Evolutionary conservation across 2,797 vertebrate species (phyloP), one percentile per base, ranked within the genome.

Genomic region (Mus minutoides): DNA sequence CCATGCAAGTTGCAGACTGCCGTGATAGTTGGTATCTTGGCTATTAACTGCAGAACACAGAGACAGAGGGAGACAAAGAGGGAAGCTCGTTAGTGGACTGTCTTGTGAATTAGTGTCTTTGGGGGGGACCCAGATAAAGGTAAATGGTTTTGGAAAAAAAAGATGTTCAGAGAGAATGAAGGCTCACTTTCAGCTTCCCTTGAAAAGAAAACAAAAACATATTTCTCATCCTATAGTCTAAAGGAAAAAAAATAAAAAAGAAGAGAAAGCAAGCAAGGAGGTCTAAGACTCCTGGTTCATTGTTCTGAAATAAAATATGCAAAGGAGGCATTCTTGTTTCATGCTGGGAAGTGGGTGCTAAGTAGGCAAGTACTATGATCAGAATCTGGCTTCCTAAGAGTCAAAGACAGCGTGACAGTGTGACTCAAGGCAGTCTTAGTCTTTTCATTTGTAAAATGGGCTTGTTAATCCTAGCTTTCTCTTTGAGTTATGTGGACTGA

Each of bases 1-100:
- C 99, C 99, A 52, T 99, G 99, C 98, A 99, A 99, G 96, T 99
- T 99, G 98, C 99, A 99, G 98, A 99, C 99, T 97, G 99, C 99
- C 3, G 99, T 99, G 98, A 99, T 98, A 11, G 99, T 99, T 95
- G 99, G 99, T 98, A 99, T 99, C 98, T 99, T 99, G 98, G 99
- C 99, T 98, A 99, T 99, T 98, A 99, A 99, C 99, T 99, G 99
- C 43, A 94, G 98, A 98, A 95, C 93, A 90, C 94, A 98, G 96
- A 97, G 10, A 96, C 92, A 95, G 93, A 86, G 93, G 94, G 90
- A 46, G 31, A 97, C 94, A 67, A 93, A 92, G 67, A 54, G 37
- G 88, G 84, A 88, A 73, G 92, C 94, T 97, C 86, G 49, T 97
- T 97, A 98, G 96, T 95, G 78, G 52, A 76, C 83, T 85, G 34